Evolutionary conservation across 2,888 invertebrate genomes (phyloP), one percentile per base, ranked within the genome.

Genomic region (Parnassius smintheus): DNA sequence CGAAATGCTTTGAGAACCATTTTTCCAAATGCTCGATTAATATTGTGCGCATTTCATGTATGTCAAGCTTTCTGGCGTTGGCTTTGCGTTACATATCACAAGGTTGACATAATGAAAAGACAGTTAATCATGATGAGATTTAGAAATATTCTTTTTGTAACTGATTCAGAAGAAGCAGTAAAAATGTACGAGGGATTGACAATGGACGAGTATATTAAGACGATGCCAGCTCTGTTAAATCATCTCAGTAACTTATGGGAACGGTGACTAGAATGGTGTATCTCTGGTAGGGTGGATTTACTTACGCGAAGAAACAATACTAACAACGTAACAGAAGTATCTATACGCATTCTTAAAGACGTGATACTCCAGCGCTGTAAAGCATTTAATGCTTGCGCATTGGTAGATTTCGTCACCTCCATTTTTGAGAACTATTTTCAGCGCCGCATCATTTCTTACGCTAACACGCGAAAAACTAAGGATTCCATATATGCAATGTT

Each of bases 371-470:
- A 66, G 69, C 61, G 68, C 64, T 65, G 65, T 57, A 71, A 72
- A 66, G 69, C 64, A 11, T 72, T 72, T 60, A 69, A 72, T 63
- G 56, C 61, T 51, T 68, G 66, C 65, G 69, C 64, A 59, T 56
- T 64, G 56, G 59, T 66, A 2, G 64, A 64, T 49, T 66, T 64
- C 67, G 51, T 66, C 42, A 62, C 68, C 12, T 53, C 54, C 63
- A 68, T 59, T 64, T 64, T 67, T 61, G 56, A 64, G 57, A 65
- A 62, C 52, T 62, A 65, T 65, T 65, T 62, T 59, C 18, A 42
- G 58, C 61, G 54, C 9, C 45, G 56, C 56, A 61, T 61, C 13
- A 45, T 61, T 56, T 56, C 51, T 61, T 56, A 52, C 52, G 61
- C 65, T 11, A 57, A 65, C 61, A 65, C 59, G 49, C 61, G 55